A percentile compares a stretch with the other conserved stretches of the same genome.
Evolutionary conservation across 2,888 invertebrate genomes (phyloP).

Genomic region (Arrhopalites spinosus): DNA sequence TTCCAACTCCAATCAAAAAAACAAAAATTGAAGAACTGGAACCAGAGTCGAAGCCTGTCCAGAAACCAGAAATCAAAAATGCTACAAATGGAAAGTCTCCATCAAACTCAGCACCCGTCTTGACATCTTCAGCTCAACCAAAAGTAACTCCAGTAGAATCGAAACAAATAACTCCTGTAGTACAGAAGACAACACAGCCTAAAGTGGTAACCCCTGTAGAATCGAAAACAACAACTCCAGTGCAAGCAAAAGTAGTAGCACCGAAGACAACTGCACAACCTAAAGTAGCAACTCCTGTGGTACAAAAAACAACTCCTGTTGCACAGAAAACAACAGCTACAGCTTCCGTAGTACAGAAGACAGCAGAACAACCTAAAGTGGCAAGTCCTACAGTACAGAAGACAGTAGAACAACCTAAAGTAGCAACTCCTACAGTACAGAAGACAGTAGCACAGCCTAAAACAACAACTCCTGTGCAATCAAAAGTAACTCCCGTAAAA

Average conservation of each 20-base stretch:
- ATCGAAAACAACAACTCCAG: not conserved
- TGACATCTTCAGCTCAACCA: not conserved
- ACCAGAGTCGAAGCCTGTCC: not conserved
- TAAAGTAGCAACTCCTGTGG: not conserved
- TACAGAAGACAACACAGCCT: not conserved
- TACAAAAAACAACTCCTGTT: not conserved
- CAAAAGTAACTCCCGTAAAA: no score
- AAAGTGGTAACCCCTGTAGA: not conserved
- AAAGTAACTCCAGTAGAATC: not conserved
- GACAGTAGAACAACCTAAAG: not conserved
- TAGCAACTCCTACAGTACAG: not conserved
- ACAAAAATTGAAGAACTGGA: not conserved
- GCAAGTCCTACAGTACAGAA: not conserved
- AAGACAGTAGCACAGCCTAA: no score
- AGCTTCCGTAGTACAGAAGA: not conserved
- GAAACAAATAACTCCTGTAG: not conserved
- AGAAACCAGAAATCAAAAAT: no score
- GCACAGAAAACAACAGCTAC: not conserved
- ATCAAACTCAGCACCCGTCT: no score
- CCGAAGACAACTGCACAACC: not conserved
- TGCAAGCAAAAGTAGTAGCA: not conserved
- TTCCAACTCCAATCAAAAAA: not conserved
- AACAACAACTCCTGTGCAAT: not conserved
- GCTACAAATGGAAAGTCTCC: no score
- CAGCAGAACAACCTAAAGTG: not conserved